Evolutionary conservation across 2,797 vertebrate genomes (phyloP).

Genomic region (Tenualosa thibaudeaui): DNA sequence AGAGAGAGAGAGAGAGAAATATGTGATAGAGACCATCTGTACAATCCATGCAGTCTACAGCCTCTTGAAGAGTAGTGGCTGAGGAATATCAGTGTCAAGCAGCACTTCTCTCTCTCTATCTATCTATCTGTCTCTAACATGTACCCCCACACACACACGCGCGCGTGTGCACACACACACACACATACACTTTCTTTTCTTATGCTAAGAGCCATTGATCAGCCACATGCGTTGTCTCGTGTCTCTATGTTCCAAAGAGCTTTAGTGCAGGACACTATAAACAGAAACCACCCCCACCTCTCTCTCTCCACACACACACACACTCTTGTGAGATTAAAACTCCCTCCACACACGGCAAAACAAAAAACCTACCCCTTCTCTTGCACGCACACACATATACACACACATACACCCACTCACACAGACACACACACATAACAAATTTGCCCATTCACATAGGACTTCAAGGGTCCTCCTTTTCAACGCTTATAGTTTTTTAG

Average conservation of each 20-base stretch:
- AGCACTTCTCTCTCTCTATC: neutral
- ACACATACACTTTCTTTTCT: neutral
- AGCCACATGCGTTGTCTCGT: neutral
- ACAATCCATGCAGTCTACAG: slow-evolving; percentile 45
- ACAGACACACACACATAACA: neutral
- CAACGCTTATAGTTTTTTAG: neutral
- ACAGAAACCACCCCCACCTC: neutral
- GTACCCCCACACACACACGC: neutral
- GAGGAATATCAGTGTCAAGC: slow-evolving; percentile 43
- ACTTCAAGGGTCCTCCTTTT: neutral
- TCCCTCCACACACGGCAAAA: neutral
- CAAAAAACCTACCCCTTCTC: neutral
- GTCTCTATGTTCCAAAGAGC: neutral
- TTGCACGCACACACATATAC: neutral
- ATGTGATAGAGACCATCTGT: neutral
- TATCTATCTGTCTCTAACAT: neutral
- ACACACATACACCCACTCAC: neutral
- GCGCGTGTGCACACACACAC: neutral
- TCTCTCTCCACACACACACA: neutral
- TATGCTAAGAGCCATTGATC: slow-evolving; percentile 12
- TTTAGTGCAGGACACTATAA: neutral
- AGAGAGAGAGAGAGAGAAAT: slow-evolving; percentile 20
- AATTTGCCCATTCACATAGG: neutral
- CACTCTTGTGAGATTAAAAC: neutral
- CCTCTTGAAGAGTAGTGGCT: slow-evolving; percentile 38